Base-by-base conservation (phyloP, 1,140 invertebrate species). In the Drosophila tropicalis region DNA sequence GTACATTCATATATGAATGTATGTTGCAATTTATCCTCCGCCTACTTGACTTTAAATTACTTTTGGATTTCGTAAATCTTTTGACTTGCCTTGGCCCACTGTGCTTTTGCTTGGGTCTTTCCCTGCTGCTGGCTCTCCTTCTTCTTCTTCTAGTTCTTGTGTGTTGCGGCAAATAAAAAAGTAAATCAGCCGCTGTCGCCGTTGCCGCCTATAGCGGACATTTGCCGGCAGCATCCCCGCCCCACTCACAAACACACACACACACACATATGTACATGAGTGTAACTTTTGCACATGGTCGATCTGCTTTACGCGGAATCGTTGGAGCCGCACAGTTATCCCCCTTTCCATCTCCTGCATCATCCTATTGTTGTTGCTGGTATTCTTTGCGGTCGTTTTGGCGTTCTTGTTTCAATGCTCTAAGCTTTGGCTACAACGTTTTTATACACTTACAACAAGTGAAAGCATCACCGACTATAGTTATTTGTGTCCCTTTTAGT, bases 51-150 rank as follows among this genome's bases (percentile, higher is more conserved):
- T 22, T 15, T 47, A 51, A 64, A 36, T 54, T 72, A 56, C 44
- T 55, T 60, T 72, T 32, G 36, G 44, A 19, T 67, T 75, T 75
- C 71, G 63, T 75, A 75, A 75, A 75, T 61, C 32, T 57, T 15
- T 61, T 51, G 44, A 3, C 69, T 70, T 57, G 57, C 62, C 47
- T 39, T 57, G 47, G 25, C 62, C 69, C 71, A 72, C 68, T 66
- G 61, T 65, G 51, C 56, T 29, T 29, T 22, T 22, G 22, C 22
- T 22, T 22, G 22, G 22, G 22, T 22, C 1, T 22, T 29, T 29
- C 5, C 15, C 36, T 13, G 34, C 7, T 36, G 34, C 34, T 51
- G 44, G 4, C 44, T 47, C 5, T 7, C 19, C 44, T 51, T 19
- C 19, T 9, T n/a, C 44, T 51, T 51, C 9, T 51, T 9, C 10